phyloP scores from a whole-genome alignment of 1,140 invertebrate species.

The Wiebesia pumilae region DNA sequence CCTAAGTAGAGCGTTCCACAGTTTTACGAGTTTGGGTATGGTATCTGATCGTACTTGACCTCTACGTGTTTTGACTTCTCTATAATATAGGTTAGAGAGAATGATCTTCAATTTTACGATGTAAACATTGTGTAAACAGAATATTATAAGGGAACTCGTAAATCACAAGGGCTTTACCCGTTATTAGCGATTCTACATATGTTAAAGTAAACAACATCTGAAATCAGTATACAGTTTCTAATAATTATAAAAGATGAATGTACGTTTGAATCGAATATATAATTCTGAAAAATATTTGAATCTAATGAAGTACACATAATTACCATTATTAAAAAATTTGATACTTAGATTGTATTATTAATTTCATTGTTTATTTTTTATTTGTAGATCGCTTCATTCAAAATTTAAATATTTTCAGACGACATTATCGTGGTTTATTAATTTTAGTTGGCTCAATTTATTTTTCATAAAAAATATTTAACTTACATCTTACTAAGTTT shows the following conservation, averaged over 20 bases:
- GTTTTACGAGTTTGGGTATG: background rate
- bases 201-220: background rate
- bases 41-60: conserved; percentile 1
- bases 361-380: no score
- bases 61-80: background rate
- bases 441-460: no score
- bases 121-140: background rate
- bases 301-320: no score
- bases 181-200: background rate
- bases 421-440: no score
- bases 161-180: background rate
- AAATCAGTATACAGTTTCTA: background rate
- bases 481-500: no score
- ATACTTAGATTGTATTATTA: no score
- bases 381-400: no score
- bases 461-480: no score
- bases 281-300: no score
- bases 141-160: background rate
- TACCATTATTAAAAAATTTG: no score
- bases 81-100: background rate
- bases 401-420: no score
- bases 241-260: background rate
- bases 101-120: background rate
- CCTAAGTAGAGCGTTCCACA: background rate
- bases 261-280: no score